Conservation (phyloP, 2,797 vertebrate genomes). For the Enoplosus armatus region DNA sequence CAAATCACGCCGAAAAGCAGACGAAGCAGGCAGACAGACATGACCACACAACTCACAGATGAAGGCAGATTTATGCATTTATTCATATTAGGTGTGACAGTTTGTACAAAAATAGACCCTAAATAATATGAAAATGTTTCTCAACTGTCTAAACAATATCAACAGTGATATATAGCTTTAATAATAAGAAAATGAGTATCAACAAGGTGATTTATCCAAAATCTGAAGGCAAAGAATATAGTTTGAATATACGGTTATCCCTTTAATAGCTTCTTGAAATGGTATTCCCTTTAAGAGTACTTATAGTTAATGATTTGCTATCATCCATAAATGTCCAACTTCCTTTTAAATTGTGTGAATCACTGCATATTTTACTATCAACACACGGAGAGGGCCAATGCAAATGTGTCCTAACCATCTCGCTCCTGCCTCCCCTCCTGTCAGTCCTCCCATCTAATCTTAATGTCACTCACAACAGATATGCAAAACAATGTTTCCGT, state of each 20-base stretch:
- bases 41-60: conserved; percentile 31
- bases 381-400: background rate
- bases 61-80: conserved; percentile 55
- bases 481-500: conserved; percentile 4
- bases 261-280: conserved; percentile 18
- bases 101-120: conserved; percentile 68
- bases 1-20: background rate
- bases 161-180: conserved; percentile 7
- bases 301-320: conserved; percentile 2
- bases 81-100: conserved; percentile 53
- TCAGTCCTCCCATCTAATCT: background rate
- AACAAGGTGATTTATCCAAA: conserved; percentile 22
- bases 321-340: background rate
- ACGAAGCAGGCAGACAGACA: conserved; percentile 23
- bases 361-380: conserved; percentile 6
- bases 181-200: conserved; percentile 16
- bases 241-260: conserved; percentile 11
- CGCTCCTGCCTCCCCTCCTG: background rate
- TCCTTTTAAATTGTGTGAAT: background rate
- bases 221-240: conserved; percentile 38
- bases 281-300: conserved; percentile 2
- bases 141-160: conserved; percentile 10
- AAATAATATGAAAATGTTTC: conserved; percentile 32
- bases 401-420: background rate
- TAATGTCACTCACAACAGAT: background rate